Base-by-base conservation (phyloP, 2,797 vertebrate species). In the Poecilia picta region DNA sequence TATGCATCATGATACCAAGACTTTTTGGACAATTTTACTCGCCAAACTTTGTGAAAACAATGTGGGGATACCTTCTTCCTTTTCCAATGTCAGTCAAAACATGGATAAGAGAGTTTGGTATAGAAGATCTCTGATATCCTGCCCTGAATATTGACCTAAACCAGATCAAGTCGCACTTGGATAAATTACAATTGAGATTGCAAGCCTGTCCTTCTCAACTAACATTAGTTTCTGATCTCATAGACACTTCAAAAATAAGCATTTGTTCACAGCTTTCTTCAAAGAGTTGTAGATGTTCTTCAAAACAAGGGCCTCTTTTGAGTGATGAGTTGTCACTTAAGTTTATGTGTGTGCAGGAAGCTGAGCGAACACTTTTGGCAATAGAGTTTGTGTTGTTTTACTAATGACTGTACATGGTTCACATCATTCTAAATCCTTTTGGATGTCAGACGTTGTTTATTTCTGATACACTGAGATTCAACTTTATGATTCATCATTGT, bases 401-500 rank as follows among this genome's bases (percentile, higher is more conserved):
- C 64, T 62, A 74, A 87, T 85, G 76, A 73, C 41, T 39, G n/a
- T 28, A 79, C 31, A 81, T 84, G 66, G 74, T 84, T 74, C 74
- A 68, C 68, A 83, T 78, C 77, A 76, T 73, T 66, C 41, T 72
- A 57, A 33, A 73, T 80, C 46, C 31, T 78, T 45, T 74, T 51
- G 8, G 73, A 82, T 81, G 72, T 86, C 73, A 76, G 66, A 75
- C 7, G 1, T 15, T 86, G 68, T 84, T 85, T 76, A 72, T 85
- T 51, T 53, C 73, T 23, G 13, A 36, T 68, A 77, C 55, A 36
- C 28, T 39, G 41, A 79, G 73, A 74, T 20, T 16, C 53, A 1
- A 74, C 68, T 77, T 75, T 74, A 81, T 77, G 83, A 89, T 74
- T 89, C 86, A 88, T 84, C 43, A 13, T 23, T 78, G 46, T 62